These are phyloP conservation scores for Muscidifurax raptorellus DNA, from an alignment of 1,140 invertebrate genomes.

Conservation along the genomic window DNA sequence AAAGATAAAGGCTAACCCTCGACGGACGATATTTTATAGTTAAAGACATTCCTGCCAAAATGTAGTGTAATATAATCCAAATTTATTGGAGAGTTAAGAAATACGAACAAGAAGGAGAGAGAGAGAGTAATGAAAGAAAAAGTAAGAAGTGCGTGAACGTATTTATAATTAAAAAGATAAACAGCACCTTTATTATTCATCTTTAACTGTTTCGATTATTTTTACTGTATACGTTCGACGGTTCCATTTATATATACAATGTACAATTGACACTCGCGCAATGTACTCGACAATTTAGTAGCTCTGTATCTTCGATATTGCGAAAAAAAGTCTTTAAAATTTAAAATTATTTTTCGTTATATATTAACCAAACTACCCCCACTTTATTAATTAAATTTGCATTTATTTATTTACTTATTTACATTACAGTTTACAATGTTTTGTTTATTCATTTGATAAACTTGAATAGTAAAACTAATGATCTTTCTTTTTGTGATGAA, in stretches of 20 bases:
- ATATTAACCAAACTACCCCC: background rate
- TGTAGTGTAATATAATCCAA: constrained; percentile 63
- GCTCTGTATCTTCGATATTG: constrained; percentile 52
- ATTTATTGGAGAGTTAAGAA: constrained; percentile 66
- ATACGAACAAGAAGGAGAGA: background rate
- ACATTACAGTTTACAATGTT: background rate
- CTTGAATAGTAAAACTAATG: no score
- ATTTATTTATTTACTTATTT: background rate
- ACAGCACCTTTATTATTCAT: constrained; percentile 25
- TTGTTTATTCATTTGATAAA: no score
- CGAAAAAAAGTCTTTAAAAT: constrained; percentile 48
- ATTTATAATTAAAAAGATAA: constrained; percentile 36
- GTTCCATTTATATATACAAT: constrained; percentile 35
- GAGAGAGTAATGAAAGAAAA: background rate
- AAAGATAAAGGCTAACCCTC: constrained; percentile 51
- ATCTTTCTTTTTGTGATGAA: no score
- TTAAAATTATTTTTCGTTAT: constrained; percentile 24
- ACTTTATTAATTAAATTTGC: background rate
- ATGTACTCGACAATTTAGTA: constrained; percentile 47
- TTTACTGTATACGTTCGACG: constrained; percentile 36
- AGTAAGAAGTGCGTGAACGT: constrained; percentile 20
- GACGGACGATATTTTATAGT: constrained; percentile 55
- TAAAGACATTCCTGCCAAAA: constrained; percentile 66
- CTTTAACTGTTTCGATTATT: constrained; percentile 42
- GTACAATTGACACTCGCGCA: constrained; percentile 44